Evolutionary conservation across 2,797 vertebrate species (phyloP).

Genomic region (Eleutherodactylus coqui): DNA sequence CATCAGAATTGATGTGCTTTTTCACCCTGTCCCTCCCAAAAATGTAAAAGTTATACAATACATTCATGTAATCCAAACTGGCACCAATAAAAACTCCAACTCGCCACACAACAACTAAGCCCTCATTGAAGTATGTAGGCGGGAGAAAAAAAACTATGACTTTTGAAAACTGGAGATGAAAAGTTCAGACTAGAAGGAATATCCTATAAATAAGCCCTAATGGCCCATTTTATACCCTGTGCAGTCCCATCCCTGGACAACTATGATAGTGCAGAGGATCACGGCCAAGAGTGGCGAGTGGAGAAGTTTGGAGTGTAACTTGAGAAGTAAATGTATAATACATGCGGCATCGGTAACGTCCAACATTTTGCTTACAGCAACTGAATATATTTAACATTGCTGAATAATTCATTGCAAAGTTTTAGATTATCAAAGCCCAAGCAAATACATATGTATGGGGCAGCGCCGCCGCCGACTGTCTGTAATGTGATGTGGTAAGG

Average conservation of each 20-base stretch:
- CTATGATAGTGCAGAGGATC: not conserved
- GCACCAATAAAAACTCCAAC: no score
- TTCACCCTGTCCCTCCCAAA: no score
- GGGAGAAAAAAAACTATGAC: no score
- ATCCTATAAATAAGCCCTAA: not conserved
- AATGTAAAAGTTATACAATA: no score
- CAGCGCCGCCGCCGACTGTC: not conserved
- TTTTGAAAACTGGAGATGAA: no score
- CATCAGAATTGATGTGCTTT: no score
- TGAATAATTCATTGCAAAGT: conserved; percentile 50
- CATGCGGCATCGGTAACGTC: conserved; percentile 3
- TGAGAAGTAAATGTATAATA: conserved; percentile 17
- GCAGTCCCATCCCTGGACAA: not conserved
- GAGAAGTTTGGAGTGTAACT: not conserved
- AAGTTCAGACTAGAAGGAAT: no score
- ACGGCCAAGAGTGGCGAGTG: not conserved
- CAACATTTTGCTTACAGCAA: conserved; percentile 31
- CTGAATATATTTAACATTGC: conserved; percentile 16
- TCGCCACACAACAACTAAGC: no score
- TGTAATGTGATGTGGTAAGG: conserved; percentile 1
- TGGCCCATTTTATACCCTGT: not conserved
- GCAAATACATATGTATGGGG: conserved; percentile 53
- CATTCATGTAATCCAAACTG: no score
- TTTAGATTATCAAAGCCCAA: conserved; percentile 48
- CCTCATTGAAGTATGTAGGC: no score